Base-by-base conservation (phyloP, 1,140 invertebrate genomes). In the Teleopsis dalmanni region DNA sequence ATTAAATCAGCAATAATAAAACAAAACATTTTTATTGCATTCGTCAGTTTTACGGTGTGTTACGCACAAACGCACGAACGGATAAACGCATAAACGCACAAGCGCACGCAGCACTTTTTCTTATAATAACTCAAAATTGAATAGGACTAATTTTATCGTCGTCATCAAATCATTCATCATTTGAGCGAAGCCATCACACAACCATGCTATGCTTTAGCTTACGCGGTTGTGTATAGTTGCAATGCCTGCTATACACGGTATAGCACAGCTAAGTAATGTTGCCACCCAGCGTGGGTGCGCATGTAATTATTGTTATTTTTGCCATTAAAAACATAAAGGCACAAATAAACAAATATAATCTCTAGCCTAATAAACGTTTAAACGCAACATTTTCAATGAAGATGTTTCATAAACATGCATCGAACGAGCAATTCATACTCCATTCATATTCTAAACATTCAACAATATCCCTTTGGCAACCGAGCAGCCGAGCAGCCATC, bases 241-340 rank as follows among this genome's bases (percentile, higher is more conserved):
- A 27, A 16, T 26, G 25, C 27, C 13, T 29, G 27, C 7, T 8
- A 13, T 29, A 11, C 14, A 26, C n/a, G 40, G 23, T 18, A n/a
- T n/a, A n/a, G n/a, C n/a, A n/a, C n/a, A n/a, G n/a, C 40, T 42
- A 26, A 42, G 18, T 26, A 5, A 29, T 21, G 27, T 25, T 43
- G 41, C 41, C 41, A 43, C 41, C 41, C 41, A 43, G 41, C 41
- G 41, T 31, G 41, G 27, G 41, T n/a, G 27, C 41, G 26, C 41
- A 43, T 31, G 37, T 22, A 40, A 19, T 43, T 29, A 43, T 43
- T 43, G 31, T 43, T 43, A 43, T 43, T 43, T 25, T 43, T 29
- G 41, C 41, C 16, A 43, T 43, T 43, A 43, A 43, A 43, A 43
- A 29, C 31, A 27, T 43, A 29, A 29, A 43, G 25, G 31, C 25